These are phyloP conservation scores for Callyntrura sp. DNA, from an alignment of 2,888 invertebrate genomes.

Conservation along the genomic window DNA sequence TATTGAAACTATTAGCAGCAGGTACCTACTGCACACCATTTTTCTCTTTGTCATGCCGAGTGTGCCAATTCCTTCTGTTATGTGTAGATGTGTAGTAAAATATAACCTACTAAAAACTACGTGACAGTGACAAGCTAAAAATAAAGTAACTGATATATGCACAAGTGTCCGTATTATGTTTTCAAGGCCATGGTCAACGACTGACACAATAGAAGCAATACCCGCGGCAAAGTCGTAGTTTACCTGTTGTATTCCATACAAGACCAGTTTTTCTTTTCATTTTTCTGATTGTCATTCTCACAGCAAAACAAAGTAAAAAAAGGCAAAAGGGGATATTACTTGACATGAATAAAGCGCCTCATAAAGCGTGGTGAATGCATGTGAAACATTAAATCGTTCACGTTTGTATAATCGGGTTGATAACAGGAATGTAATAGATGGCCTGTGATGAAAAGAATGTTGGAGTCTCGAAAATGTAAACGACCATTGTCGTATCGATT, in stretches of 20 bases:
- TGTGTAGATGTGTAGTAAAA: not conserved
- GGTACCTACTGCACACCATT: not conserved
- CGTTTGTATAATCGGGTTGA: too few relatives aligned
- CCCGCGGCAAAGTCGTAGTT: not conserved
- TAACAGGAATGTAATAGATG: not conserved
- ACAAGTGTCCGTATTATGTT: not conserved
- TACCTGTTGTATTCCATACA: not conserved
- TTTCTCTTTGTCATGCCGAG: too few relatives aligned
- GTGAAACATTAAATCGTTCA: too few relatives aligned
- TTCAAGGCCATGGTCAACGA: not conserved
- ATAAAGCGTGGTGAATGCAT: too few relatives aligned
- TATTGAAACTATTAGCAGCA: not conserved
- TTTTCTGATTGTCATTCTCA: not conserved
- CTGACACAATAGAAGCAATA: not conserved
- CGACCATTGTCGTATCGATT: slow-evolving; percentile 2
- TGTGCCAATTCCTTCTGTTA: not conserved
- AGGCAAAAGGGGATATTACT: not conserved
- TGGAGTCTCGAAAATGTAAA: too few relatives aligned
- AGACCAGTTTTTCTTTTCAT: not conserved
- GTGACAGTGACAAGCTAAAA: not conserved
- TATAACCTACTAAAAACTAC: not conserved
- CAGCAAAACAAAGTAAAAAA: not conserved
- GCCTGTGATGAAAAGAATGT: too few relatives aligned
- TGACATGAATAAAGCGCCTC: not conserved
- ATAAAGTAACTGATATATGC: not conserved